Evolutionary conservation across 2,888 invertebrate genomes (phyloP).

Genomic region (Xestoiulus laeticollis): DNA sequence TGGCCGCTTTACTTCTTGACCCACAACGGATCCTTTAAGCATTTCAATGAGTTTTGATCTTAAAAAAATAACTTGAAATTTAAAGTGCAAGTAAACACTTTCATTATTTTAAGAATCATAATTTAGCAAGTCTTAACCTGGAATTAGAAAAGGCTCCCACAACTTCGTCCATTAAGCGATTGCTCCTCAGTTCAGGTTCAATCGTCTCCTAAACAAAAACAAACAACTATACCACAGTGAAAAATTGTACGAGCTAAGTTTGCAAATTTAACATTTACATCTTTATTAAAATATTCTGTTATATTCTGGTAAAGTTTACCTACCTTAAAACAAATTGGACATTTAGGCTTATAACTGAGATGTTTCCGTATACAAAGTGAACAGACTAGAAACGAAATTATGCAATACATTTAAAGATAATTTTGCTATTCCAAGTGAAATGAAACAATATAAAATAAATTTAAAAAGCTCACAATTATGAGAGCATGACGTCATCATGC

Average conservation of each 20-base stretch:
- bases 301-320: background rate
- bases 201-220: conserved; percentile 61
- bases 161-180: conserved; percentile 66
- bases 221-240: conserved; percentile 48
- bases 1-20: background rate
- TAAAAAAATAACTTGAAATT: background rate
- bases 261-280: too few relatives aligned
- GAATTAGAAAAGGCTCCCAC: conserved; percentile 61
- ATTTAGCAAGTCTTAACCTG: conserved; percentile 54
- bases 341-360: conserved; percentile 67
- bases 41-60: conserved; percentile 32
- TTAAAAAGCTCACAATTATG: conserved; percentile 66
- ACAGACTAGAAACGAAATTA: conserved; percentile 65
- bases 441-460: background rate
- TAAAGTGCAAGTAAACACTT: background rate
- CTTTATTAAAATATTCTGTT: background rate
- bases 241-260: too few relatives aligned
- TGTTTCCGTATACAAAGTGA: conserved; percentile 68
- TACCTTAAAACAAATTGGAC: conserved; percentile 66
- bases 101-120: background rate
- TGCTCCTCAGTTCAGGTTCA: conserved; percentile 67
- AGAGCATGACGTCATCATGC: conserved; percentile 68
- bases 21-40: background rate
- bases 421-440: background rate
- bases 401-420: conserved; percentile 15